These are phyloP conservation scores for Leucoptera coffeella DNA, from an alignment of 2,888 invertebrate species.

Conservation along the genomic window DNA sequence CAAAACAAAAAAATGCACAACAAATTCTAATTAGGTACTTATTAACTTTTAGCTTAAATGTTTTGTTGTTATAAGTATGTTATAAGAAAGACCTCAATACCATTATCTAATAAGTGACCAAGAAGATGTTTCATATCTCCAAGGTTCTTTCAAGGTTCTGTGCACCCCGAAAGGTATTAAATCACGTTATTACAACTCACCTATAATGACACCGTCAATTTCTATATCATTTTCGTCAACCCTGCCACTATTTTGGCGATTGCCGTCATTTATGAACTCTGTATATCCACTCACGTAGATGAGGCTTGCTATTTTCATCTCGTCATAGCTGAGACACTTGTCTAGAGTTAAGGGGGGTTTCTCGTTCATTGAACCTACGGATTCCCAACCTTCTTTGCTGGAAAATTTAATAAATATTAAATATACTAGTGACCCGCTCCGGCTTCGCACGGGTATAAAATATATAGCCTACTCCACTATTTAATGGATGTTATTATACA, in stretches of 20 bases:
- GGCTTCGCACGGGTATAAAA: too few species aligned
- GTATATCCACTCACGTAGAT: conserved; percentile 54
- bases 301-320: conserved; percentile 56
- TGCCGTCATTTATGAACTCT: conserved; percentile 56
- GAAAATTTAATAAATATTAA: conserved; percentile 1
- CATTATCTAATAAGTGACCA: too few species aligned
- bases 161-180: conserved; percentile 47
- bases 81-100: too few species aligned
- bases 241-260: conserved; percentile 52
- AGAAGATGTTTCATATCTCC: too few species aligned
- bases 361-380: conserved; percentile 49
- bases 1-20: too few species aligned
- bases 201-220: conserved; percentile 33
- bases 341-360: conserved; percentile 42
- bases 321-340: conserved; percentile 58
- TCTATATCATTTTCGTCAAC: conserved; percentile 31
- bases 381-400: conserved; percentile 52
- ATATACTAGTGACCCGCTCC: too few species aligned
- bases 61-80: too few species aligned
- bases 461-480: too few species aligned
- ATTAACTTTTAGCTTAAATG: too few species aligned
- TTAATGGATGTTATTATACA: too few species aligned
- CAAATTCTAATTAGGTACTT: too few species aligned
- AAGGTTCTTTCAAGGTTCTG: conserved; percentile 40
- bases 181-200: conserved; percentile 41